Evolutionary conservation across 2,888 invertebrate species (phyloP).

Genomic region (Troglohyphantes excavatus): DNA sequence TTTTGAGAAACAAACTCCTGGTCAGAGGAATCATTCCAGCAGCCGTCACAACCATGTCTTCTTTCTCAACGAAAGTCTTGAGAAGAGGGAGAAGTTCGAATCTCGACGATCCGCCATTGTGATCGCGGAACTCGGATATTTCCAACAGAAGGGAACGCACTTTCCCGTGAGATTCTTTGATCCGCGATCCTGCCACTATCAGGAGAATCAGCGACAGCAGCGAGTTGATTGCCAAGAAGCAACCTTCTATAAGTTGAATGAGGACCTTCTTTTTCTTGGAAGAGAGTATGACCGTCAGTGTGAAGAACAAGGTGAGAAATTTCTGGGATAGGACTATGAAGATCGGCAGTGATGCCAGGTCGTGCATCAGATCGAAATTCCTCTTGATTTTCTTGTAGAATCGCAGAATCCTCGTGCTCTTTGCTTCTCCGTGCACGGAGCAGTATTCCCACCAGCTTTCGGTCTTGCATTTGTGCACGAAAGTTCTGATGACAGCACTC

Average conservation of each 20-base stretch:
- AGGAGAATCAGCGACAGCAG: slow-evolving; percentile 14
- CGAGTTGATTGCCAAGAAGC: slow-evolving; percentile 36
- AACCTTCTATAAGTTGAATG: slow-evolving; percentile 55
- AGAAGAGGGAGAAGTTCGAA: slow-evolving; percentile 31
- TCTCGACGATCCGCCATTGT: not conserved
- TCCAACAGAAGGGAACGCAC: slow-evolving; percentile 38
- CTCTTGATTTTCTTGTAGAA: slow-evolving; percentile 40
- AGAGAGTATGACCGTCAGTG: slow-evolving; percentile 54
- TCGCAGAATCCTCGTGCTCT: not conserved
- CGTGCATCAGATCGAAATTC: slow-evolving; percentile 15
- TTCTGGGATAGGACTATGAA: slow-evolving; percentile 60
- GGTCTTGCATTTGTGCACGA: not conserved
- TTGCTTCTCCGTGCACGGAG: not conserved
- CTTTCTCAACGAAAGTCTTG: slow-evolving; percentile 45
- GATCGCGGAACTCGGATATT: not conserved
- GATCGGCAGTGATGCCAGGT: slow-evolving; percentile 29
- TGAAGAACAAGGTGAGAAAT: slow-evolving; percentile 58
- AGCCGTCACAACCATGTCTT: slow-evolving; percentile 53
- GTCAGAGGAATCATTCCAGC: slow-evolving; percentile 61
- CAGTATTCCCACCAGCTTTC: not conserved
- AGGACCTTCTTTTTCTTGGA: slow-evolving; percentile 53
- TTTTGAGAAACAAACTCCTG: slow-evolving; percentile 48
- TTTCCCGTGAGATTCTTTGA: slow-evolving; percentile 34
- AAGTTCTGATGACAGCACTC: not conserved
- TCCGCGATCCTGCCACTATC: slow-evolving; percentile 38